Conservation (phyloP, 2,888 invertebrate species). For the Cheilosia urbana region DNA sequence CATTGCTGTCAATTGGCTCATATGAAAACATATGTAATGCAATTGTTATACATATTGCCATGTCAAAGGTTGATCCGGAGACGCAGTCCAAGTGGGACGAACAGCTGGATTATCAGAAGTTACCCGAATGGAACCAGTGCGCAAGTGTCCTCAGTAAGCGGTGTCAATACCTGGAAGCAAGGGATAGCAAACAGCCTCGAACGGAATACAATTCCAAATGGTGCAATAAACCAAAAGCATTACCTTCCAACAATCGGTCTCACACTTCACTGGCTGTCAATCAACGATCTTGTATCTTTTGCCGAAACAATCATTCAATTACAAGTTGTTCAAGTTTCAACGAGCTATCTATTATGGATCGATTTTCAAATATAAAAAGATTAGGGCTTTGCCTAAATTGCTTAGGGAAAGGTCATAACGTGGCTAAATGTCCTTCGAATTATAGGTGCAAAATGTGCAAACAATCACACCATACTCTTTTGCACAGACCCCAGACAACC, state of each 20-base stretch:
- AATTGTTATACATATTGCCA: slow-evolving; percentile 27
- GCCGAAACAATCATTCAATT: neutral
- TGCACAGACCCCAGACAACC: neutral
- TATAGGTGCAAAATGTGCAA: slow-evolving; percentile 7
- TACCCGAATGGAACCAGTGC: slow-evolving; percentile 21
- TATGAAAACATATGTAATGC: slow-evolving; percentile 44
- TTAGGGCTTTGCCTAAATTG: slow-evolving; percentile 23
- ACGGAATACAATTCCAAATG: neutral
- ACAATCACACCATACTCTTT: slow-evolving; percentile 10
- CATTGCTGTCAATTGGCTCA: slow-evolving; percentile 16
- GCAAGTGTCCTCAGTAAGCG: slow-evolving; percentile 3
- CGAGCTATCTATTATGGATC: neutral
- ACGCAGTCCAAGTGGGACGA: slow-evolving; percentile 35
- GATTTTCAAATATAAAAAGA: neutral
- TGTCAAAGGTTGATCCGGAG: slow-evolving; percentile 39
- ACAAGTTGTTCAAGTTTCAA: neutral
- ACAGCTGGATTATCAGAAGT: slow-evolving; percentile 24
- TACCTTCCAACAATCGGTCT: neutral
- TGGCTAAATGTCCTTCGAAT: neutral
- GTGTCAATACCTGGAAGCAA: slow-evolving; percentile 16
- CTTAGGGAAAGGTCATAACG: slow-evolving; percentile 9
- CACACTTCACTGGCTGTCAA: slow-evolving; percentile 3
- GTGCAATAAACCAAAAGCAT: neutral
- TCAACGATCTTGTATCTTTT: neutral
- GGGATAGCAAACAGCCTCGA: slow-evolving; percentile 1